phyloP scores from a whole-genome alignment of 2,888 invertebrate species.

The Zhengitettix transpicula region DNA sequence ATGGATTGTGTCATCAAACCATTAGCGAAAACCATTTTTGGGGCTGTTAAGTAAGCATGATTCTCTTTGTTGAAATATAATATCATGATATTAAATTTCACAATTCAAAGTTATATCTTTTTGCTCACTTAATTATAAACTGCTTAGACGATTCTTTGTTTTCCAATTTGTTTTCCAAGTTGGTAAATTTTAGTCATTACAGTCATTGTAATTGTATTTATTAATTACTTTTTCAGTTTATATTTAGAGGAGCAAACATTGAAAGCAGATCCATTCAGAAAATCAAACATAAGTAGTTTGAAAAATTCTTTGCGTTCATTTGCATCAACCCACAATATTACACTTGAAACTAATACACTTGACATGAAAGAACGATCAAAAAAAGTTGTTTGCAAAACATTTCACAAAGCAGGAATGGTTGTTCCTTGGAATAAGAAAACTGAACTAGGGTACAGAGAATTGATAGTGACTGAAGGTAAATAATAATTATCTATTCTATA shows the following conservation, averaged over 20 bases:
- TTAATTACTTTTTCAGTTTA: conserved; percentile 20
- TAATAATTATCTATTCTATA: background rate
- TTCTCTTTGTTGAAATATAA: too few relatives aligned
- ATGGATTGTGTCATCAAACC: conserved; percentile 52
- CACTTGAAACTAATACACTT: conserved; percentile 36
- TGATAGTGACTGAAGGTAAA: conserved; percentile 49
- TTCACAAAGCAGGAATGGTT: conserved; percentile 68
- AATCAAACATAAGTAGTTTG: conserved; percentile 37
- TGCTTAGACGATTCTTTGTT: too few relatives aligned
- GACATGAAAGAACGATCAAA: conserved; percentile 43
- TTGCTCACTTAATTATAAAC: too few relatives aligned
- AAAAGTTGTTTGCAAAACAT: conserved; percentile 48
- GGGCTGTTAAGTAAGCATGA: conserved; percentile 48
- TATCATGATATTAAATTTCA: too few relatives aligned
- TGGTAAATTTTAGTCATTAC: too few relatives aligned
- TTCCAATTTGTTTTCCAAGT: too few relatives aligned
- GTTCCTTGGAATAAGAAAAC: conserved; percentile 71
- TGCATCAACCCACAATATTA: conserved; percentile 40
- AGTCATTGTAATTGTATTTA: too few relatives aligned
- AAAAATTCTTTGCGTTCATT: conserved; percentile 43
- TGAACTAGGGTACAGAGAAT: conserved; percentile 67
- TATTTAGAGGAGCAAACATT: conserved; percentile 35
- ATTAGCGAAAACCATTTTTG: conserved; percentile 65
- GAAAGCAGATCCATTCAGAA: conserved; percentile 42
- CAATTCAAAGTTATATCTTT: too few relatives aligned